A percentile compares a stretch with the other conserved stretches of the same genome.
phyloP scores from a whole-genome alignment of 2,888 invertebrate species.

The Microctonus brassicae region DNA sequence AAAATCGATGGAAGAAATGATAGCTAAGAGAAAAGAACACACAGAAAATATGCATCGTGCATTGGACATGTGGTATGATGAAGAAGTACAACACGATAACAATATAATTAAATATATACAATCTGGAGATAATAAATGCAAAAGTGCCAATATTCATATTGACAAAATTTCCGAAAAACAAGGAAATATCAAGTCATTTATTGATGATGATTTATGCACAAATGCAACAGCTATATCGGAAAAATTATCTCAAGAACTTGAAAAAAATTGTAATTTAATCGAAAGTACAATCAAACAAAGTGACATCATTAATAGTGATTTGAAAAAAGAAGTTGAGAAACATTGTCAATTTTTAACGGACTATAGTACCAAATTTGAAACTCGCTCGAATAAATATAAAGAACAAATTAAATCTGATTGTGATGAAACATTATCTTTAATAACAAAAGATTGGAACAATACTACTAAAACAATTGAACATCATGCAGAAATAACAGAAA shows the following conservation, averaged over 20 bases:
- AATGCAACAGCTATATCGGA: background rate
- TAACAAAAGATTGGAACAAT: slow-evolving; percentile 53
- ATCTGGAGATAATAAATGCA: background rate
- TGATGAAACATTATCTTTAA: slow-evolving; percentile 42
- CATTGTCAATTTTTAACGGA: slow-evolving; percentile 46
- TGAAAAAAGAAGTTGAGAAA: slow-evolving; percentile 51
- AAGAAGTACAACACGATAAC: slow-evolving; percentile 19
- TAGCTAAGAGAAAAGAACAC: slow-evolving; percentile 16
- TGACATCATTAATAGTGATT: slow-evolving; percentile 49
- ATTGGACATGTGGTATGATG: too few relatives aligned
- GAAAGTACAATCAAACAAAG: slow-evolving; percentile 47
- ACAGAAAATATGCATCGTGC: background rate
- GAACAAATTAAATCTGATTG: slow-evolving; percentile 51
- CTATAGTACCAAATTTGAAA: slow-evolving; percentile 50
- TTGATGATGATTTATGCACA: background rate
- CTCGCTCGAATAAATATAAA: slow-evolving; percentile 47
- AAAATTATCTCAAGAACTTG: background rate
- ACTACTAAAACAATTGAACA: slow-evolving; percentile 49
- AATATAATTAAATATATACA: background rate
- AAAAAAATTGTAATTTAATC: slow-evolving; percentile 51
- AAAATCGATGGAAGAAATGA: slow-evolving; percentile 20
- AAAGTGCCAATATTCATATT: background rate
- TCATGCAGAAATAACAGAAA: slow-evolving; percentile 59
- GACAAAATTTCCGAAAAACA: background rate
- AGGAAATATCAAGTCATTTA: background rate